Evolutionary conservation across 1,140 invertebrate species (phyloP), one percentile per base, ranked within the genome.

Genomic region (Melanaphis sacchari): DNA sequence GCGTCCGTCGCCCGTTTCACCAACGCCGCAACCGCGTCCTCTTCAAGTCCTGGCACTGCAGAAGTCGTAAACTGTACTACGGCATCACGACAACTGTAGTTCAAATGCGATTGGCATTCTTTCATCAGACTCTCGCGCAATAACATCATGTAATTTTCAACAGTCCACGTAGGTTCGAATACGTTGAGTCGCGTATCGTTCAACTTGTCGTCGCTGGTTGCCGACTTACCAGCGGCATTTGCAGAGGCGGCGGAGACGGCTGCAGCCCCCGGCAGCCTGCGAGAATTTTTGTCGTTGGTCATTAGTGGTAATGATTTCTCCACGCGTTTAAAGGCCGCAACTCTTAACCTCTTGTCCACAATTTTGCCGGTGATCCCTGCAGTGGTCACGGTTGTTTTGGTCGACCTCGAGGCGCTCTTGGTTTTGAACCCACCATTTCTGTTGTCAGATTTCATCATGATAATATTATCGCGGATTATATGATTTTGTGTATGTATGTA

Each of bases 1-100:
- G 90, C 66, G 41, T 49, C 2, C 22, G 21, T 24, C 49, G 11
- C 36, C 36, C n/a, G 31, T 92, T 49, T 82, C 15, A 21, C 11
- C 31, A 91, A 46, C 31, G 11, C 15, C n/a, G 8, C 41, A 0
- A 41, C 18, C 22, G 1, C 41, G 22, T 38, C 22, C 91, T 36
- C 0, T 15, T 11, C 15, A 24, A 52, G 26, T 1, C 0, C n/a
- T n/a, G n/a, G n/a, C 5, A n/a, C 9, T 8, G 26, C 4, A 8
- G 59, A n/a, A 21, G 38, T 6, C 43, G 2, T 36, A 9, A 21
- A 15, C 40, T 9, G 24, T 11, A 3, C 6, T 24, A 9, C 2
- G 7, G 22, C 21, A 11, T 18, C 26, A 38, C 59, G 31, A 6
- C 31, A 15, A n/a, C 38, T 36, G 22, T 15, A 7, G 36, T 89